phyloP scores from a whole-genome alignment of 2,888 invertebrate species.

The Spisula subtruncata region DNA sequence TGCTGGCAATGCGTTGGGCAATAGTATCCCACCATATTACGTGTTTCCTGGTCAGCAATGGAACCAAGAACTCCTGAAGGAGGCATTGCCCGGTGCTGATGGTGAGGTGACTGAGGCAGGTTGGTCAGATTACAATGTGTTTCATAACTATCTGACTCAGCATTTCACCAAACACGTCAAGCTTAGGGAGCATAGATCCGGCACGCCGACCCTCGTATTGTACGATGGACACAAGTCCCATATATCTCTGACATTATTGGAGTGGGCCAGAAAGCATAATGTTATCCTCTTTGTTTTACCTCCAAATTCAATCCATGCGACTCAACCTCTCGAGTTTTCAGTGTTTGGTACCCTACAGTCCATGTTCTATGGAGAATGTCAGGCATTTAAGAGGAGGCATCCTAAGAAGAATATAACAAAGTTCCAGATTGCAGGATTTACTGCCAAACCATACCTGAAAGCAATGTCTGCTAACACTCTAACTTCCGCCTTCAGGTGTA shows the following conservation, averaged over 20 bases:
- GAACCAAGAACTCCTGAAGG: slow-evolving; percentile 53
- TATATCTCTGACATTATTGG: slow-evolving; percentile 48
- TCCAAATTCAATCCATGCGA: slow-evolving; percentile 46
- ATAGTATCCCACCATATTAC: slow-evolving; percentile 62
- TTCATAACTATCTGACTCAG: slow-evolving; percentile 57
- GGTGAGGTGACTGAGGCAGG: slow-evolving; percentile 62
- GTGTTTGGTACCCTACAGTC: slow-evolving; percentile 57
- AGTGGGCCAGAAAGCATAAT: slow-evolving; percentile 62
- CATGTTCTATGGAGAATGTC: slow-evolving; percentile 52
- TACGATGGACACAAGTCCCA: slow-evolving; percentile 65
- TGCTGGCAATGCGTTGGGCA: slow-evolving; percentile 54
- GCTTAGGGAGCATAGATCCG: slow-evolving; percentile 27
- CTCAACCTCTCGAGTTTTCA: slow-evolving; percentile 59
- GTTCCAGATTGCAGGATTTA: slow-evolving; percentile 53
- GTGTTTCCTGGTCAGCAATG: slow-evolving; percentile 65
- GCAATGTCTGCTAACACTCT: slow-evolving; percentile 47
- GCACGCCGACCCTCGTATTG: slow-evolving; percentile 33
- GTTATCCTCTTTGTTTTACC: slow-evolving; percentile 58
- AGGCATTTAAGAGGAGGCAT: slow-evolving; percentile 44
- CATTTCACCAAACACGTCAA: slow-evolving; percentile 59
- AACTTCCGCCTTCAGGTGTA: slow-evolving; percentile 39
- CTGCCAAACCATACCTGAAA: slow-evolving; percentile 56
- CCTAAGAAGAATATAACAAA: slow-evolving; percentile 46
- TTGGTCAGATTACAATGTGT: slow-evolving; percentile 59
- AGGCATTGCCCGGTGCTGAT: slow-evolving; percentile 50